These are phyloP conservation scores for Alcis repandata DNA, from an alignment of 2,888 invertebrate genomes.

Conservation along the genomic window DNA sequence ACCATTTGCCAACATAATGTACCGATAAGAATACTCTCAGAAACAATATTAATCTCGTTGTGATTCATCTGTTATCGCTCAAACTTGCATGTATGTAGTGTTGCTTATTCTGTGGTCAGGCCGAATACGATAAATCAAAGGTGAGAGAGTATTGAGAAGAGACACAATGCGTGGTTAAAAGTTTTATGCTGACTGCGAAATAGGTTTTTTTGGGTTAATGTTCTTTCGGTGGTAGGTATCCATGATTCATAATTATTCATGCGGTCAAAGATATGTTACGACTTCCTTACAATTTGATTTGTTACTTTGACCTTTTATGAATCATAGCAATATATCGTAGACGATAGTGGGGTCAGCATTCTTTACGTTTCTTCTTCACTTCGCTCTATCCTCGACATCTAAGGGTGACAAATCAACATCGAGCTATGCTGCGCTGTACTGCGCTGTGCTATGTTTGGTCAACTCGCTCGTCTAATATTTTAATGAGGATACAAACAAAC, in stretches of 20 bases:
- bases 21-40: conserved; percentile 64
- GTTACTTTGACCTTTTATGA: conserved; percentile 14
- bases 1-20: conserved; percentile 77
- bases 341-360: no score
- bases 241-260: conserved; percentile 28
- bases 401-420: no score
- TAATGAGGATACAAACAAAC: no score
- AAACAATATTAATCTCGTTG: conserved; percentile 74
- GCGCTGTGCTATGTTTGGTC: no score
- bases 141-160: conserved; percentile 33
- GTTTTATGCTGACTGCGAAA: neutral
- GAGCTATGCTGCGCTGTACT: no score
- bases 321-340: neutral
- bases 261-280: conserved; percentile 34
- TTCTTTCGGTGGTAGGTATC: conserved; percentile 11
- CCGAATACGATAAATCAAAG: conserved; percentile 71
- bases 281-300: conserved; percentile 25
- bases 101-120: conserved; percentile 35
- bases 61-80: conserved; percentile 80
- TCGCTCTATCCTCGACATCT: no score
- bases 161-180: conserved; percentile 23
- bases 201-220: neutral
- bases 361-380: no score
- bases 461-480: no score
- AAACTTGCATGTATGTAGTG: conserved; percentile 64